A percentile compares a stretch with the other conserved stretches of the same genome.
phyloP scores from a whole-genome alignment of 2,113 vertebrate genomes.

The Atrichornis clamosus region DNA sequence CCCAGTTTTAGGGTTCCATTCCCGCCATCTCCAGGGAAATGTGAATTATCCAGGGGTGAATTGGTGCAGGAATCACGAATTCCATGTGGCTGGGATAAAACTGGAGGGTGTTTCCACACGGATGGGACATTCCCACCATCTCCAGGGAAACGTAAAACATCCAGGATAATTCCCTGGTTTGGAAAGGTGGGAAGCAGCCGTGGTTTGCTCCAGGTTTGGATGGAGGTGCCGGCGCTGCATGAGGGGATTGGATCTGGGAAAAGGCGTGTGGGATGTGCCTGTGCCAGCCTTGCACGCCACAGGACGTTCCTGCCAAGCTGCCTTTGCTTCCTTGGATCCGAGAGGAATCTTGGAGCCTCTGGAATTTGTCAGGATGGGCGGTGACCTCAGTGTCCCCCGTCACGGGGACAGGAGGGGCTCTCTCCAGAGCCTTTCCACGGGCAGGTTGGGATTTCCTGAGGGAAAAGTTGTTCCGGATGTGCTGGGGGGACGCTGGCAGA shows the following conservation, averaged over 20 bases:
- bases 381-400: neutral
- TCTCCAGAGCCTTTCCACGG: neutral
- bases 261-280: fast-evolving
- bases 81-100: no score
- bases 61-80: neutral
- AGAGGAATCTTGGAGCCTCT: neutral
- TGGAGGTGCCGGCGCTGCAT: fast-evolving
- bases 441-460: neutral
- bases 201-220: neutral
- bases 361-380: fast-evolving
- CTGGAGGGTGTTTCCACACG: neutral
- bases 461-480: neutral
- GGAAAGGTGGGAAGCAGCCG: neutral
- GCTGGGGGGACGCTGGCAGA: neutral
- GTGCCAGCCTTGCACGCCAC: no score
- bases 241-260: fast-evolving
- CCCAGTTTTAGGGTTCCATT: neutral
- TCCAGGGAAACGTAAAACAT: fast-evolving
- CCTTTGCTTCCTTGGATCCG: neutral
- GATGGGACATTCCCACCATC: neutral
- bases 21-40: neutral
- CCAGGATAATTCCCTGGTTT: neutral
- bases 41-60: no score
- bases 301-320: neutral
- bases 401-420: neutral